A percentile compares a stretch with the other conserved stretches of the same genome.
These are phyloP conservation scores for Sebastes wilsoni DNA, from an alignment of 2,797 vertebrate species.

Conservation along the genomic window DNA sequence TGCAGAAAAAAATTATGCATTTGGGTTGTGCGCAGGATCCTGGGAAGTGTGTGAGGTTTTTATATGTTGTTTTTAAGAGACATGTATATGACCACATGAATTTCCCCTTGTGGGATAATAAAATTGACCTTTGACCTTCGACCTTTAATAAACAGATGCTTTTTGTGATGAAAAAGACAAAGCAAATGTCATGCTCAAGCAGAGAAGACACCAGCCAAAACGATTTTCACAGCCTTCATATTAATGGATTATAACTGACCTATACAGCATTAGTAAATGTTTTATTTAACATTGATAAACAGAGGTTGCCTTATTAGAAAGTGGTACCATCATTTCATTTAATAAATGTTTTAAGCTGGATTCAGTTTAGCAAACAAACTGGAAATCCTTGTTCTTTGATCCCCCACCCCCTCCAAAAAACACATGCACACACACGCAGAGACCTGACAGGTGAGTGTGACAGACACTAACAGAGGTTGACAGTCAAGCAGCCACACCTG, in stretches of 20 bases:
- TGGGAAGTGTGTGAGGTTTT: no score
- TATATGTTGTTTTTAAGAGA: no score
- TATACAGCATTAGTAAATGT: background rate
- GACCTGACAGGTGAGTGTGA: background rate
- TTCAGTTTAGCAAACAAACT: background rate
- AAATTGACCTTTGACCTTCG: no score
- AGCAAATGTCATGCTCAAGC: background rate
- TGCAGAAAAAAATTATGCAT: no score
- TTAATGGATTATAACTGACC: background rate
- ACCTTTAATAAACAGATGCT: background rate
- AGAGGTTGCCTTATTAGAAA: background rate
- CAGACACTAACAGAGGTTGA: background rate
- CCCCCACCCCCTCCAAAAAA: background rate
- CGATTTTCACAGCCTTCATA: background rate
- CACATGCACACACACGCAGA: background rate
- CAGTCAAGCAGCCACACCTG: constrained; percentile 38
- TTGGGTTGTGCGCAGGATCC: no score
- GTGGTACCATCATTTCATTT: background rate
- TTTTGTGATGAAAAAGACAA: background rate
- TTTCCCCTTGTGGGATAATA: no score
- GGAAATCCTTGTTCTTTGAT: background rate
- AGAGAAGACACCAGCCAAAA: background rate
- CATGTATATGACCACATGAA: no score
- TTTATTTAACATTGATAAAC: background rate
- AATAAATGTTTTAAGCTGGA: background rate